phyloP scores from a whole-genome alignment of 2,797 vertebrate genomes.

The Clarias pachynema region DNA sequence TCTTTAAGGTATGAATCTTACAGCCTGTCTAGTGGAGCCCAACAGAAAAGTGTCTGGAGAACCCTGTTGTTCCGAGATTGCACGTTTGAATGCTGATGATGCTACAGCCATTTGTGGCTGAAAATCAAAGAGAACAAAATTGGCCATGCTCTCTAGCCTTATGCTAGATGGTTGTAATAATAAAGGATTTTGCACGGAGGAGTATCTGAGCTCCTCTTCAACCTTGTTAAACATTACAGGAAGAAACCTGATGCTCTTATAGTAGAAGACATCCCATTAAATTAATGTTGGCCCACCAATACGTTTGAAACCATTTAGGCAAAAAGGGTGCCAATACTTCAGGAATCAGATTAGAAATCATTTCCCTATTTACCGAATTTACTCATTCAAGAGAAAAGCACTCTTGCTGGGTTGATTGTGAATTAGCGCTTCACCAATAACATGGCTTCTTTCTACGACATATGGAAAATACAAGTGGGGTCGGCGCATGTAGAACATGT shows the following conservation, averaged over 20 bases:
- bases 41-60: not conserved
- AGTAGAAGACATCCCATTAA: too few species aligned
- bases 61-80: not conserved
- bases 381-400: not conserved
- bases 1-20: not conserved
- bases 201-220: not conserved
- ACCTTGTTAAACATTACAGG: not conserved
- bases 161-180: not conserved
- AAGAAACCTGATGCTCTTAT: not conserved
- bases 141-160: not conserved
- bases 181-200: not conserved
- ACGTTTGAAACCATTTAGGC: not conserved
- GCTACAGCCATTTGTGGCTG: too few species aligned
- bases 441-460: constrained; percentile 58
- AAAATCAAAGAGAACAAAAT: too few species aligned
- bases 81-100: not conserved
- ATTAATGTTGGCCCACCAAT: not conserved
- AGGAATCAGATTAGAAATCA: not conserved
- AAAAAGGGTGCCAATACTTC: not conserved
- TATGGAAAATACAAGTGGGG: constrained; percentile 71
- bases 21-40: not conserved
- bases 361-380: not conserved
- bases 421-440: constrained; percentile 6
- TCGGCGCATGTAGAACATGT: constrained; percentile 68
- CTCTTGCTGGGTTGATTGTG: not conserved